Evolutionary conservation across 2,797 vertebrate genomes (phyloP), one percentile per base, ranked within the genome.

Genomic region (Eurystomus glaucurus): DNA sequence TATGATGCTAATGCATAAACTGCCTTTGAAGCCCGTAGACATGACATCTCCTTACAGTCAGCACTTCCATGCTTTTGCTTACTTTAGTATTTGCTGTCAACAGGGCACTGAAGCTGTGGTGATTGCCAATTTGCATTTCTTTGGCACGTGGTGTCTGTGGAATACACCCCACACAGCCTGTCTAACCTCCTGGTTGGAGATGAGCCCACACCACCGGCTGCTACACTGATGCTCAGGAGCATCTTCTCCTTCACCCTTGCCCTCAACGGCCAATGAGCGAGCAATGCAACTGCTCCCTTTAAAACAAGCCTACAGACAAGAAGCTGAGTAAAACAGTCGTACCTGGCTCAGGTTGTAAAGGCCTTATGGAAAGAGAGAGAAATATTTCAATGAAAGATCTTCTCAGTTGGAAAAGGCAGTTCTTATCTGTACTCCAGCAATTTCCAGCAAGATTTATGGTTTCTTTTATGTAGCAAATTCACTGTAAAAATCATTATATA

Each of bases 391-490:
- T 10, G 71, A 90, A 91, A 96, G 89, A 95, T 88, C 39, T 64
- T 57, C 57, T 80, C 51, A 37, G 60, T 0, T 85, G 48, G 57
- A 91, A 92, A 69, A 89, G 20, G 21, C 82, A 25, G 57, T 70
- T 90, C 91, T 95, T 95, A 95, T 95, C 93, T 88, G 61, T 62
- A 74, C 68, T 72, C 45, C 29, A 83, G 80, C 61, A 93, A 93
- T 89, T 95, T 80, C 41, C 76, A 96, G 81, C 71, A 88, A 95
- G 92, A 91, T 92, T 83, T 94, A 93, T 0, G 0, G 29, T 88
- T 96, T 89, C 96, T 97, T 97, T 97, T 77, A 96, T 93, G 82
- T 79, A 86, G 71, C 13, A 87, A 95, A 95, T 96, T 86, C 75
- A 95, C 90, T 80, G 81, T 92, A 95, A 94, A 90, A 95, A 94